Evolutionary conservation across 1,140 invertebrate species (phyloP), one percentile per base, ranked within the genome.

Genomic region (Ceratina japonica): DNA sequence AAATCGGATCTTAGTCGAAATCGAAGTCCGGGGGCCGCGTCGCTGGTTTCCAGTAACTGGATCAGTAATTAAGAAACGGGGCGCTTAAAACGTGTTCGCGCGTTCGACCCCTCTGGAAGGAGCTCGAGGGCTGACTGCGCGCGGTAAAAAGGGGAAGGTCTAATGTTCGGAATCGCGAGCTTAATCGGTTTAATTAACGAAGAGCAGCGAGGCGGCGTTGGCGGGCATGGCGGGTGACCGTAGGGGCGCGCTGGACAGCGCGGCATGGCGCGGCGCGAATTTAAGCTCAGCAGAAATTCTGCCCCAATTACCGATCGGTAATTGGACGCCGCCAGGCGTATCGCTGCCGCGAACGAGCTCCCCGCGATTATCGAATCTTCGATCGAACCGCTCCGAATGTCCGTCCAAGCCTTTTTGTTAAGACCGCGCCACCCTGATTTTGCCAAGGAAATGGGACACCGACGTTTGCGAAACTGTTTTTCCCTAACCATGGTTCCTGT

Each of bases 181-280:
- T 89, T 89, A 86, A 87, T 90, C 85, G 83, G 85, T 89, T 90
- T 91, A 88, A 91, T 91, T 90, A 91, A 90, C 83, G 79, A 85
- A 81, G 86, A 84, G 58, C 73, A 71, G 80, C 52, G 76, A 66
- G 22, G 49, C 73, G 54, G 62, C 65, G 63, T 68, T 58, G 27
- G 73, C 64, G 69, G 79, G 10, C 37, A 44, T 44, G 37, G 37
- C 37, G 37, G 37, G 72, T 84, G 82, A 87, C 79, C 82, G 63
- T 78, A 69, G 84, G 44, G 37, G 37, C 37, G 37, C 37, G 61
- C 63, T 52, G 83, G 72, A 86, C 63, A 75, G 20, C 64, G 37
- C 37, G 37, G 37, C 37, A 44, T 44, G n/a, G 68, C 62, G 86
- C 68, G 74, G 75, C 72, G 86, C 78, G 77, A 87, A 87, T 87